These are phyloP conservation scores for Drosophila anomalipes DNA, from an alignment of 2,888 invertebrate species.

Conservation along the genomic window DNA sequence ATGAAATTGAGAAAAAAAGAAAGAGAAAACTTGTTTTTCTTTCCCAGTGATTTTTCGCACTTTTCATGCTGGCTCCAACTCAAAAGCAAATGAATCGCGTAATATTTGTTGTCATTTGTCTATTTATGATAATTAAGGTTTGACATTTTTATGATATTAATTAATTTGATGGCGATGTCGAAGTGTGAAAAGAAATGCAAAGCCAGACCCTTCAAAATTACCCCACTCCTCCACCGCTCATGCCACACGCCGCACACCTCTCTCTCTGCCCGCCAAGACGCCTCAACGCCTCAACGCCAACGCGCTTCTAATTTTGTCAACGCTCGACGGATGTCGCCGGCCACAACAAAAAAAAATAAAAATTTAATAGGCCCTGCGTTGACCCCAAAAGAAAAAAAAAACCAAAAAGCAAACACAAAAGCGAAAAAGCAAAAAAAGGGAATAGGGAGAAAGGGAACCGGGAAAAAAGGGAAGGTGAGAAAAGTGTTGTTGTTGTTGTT, in stretches of 20 bases:
- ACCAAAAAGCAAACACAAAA: slow-evolving; percentile 34
- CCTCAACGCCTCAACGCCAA: slow-evolving; percentile 62
- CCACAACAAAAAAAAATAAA: slow-evolving; percentile 64
- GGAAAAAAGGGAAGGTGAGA: slow-evolving; percentile 60
- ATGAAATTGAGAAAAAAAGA: slow-evolving; percentile 28
- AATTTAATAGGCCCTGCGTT: slow-evolving; percentile 72
- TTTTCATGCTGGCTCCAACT: slow-evolving; percentile 13
- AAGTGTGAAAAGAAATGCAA: slow-evolving; percentile 49
- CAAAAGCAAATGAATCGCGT: slow-evolving; percentile 63
- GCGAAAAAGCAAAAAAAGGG: slow-evolving; percentile 21
- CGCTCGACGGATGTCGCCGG: slow-evolving; percentile 66
- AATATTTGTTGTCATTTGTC: slow-evolving; percentile 77
- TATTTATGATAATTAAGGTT: slow-evolving; percentile 79
- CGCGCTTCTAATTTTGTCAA: slow-evolving; percentile 73
- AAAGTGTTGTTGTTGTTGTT: slow-evolving; percentile 47
- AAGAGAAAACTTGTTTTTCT: neutral
- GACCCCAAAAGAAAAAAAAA: slow-evolving; percentile 66
- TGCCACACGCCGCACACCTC: neutral
- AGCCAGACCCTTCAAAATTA: slow-evolving; percentile 34
- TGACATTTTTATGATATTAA: slow-evolving; percentile 81
- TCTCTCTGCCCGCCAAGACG: neutral
- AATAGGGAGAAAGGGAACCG: neutral
- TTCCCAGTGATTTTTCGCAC: slow-evolving; percentile 38
- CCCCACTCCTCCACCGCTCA: slow-evolving; percentile 2
- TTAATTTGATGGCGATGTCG: slow-evolving; percentile 69